These are phyloP conservation scores for Mustelus asterias DNA, from an alignment of 2,113 vertebrate species.

Conservation along the genomic window DNA sequence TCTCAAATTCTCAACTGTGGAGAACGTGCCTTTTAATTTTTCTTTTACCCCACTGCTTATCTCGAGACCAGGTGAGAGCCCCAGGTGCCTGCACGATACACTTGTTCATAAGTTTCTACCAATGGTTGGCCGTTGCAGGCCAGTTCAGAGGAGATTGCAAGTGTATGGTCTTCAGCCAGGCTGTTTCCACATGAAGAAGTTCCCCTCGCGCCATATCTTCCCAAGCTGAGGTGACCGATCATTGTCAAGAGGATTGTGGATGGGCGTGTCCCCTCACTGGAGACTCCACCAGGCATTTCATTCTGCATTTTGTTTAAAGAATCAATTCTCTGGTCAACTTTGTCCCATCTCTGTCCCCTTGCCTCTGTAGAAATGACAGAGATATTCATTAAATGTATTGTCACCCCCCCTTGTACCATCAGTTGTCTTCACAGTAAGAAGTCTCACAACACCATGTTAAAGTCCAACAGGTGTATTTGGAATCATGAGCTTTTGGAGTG, in stretches of 20 bases:
- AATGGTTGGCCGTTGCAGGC: neutral
- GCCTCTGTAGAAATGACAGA: neutral
- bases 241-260: neutral
- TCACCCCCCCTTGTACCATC: neutral
- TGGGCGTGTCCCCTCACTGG: neutral
- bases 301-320: neutral
- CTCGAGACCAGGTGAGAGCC: neutral
- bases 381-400: neutral
- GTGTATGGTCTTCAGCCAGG: neutral
- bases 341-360: neutral
- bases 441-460: no score
- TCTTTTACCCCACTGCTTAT: no score
- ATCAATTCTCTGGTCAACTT: conserved; percentile 1
- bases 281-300: neutral
- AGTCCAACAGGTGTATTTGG: no score
- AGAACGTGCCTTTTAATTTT: neutral
- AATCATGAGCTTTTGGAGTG: no score
- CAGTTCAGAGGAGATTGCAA: neutral
- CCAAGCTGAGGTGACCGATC: neutral
- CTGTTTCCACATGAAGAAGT: neutral
- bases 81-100: neutral
- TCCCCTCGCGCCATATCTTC: neutral
- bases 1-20: neutral
- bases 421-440: no score
- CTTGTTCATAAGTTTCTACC: neutral